A percentile compares a stretch with the other conserved stretches of the same genome.
These are phyloP conservation scores for Hozukius guyotensis DNA, from an alignment of 2,797 vertebrate genomes.

Conservation along the genomic window DNA sequence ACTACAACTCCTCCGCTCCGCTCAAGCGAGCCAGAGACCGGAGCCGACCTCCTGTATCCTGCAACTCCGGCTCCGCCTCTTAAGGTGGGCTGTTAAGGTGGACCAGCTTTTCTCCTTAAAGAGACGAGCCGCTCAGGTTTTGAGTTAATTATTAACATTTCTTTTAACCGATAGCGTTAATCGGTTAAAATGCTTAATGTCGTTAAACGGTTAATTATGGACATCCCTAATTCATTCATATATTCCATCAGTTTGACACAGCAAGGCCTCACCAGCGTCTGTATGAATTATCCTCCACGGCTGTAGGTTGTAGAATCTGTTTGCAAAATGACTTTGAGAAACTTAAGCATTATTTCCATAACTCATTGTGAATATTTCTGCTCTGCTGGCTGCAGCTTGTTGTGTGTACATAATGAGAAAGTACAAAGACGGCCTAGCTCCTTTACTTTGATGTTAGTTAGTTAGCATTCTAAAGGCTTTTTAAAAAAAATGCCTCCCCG, in stretches of 20 bases:
- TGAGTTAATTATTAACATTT: too few relatives aligned
- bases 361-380: slow-evolving; percentile 64
- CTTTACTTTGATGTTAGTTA: slow-evolving; percentile 70
- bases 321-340: slow-evolving; percentile 53
- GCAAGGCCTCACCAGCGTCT: neutral
- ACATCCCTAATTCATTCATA: neutral
- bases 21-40: too few relatives aligned
- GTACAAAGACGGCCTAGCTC: slow-evolving; percentile 53
- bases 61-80: too few relatives aligned
- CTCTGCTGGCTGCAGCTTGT: slow-evolving; percentile 57
- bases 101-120: too few relatives aligned
- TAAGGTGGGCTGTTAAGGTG: too few relatives aligned
- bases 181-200: too few relatives aligned
- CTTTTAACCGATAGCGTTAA: too few relatives aligned
- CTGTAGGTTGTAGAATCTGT: slow-evolving; percentile 20
- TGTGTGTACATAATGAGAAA: slow-evolving; percentile 61
- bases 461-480: slow-evolving; percentile 68
- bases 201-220: too few relatives aligned
- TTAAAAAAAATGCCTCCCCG: slow-evolving; percentile 47
- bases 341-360: slow-evolving; percentile 46
- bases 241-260: slow-evolving; percentile 25
- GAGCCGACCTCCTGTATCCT: too few relatives aligned
- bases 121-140: too few relatives aligned
- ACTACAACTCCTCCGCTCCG: too few relatives aligned
- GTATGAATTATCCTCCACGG: slow-evolving; percentile 8